A percentile compares a stretch with the other conserved stretches of the same genome.
phyloP scores from a whole-genome alignment of 2,888 invertebrate genomes.

The Drosophila niveifrons region DNA sequence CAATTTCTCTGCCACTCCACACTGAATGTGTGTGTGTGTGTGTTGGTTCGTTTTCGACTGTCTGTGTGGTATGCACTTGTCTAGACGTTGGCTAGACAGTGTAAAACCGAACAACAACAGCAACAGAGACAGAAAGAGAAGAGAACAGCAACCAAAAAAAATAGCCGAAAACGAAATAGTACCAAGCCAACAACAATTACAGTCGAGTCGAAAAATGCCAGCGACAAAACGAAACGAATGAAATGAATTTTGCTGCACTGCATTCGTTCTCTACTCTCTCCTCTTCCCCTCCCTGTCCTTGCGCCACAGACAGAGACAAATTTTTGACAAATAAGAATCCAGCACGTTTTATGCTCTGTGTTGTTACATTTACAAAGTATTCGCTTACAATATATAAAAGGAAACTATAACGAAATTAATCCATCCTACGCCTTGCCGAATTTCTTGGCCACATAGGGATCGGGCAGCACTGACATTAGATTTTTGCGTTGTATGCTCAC shows the following conservation, averaged over 20 bases:
- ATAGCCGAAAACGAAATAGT: slow-evolving; percentile 48
- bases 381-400: not conserved
- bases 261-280: slow-evolving; percentile 55
- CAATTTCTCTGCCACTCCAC: slow-evolving; percentile 31
- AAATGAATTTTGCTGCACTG: slow-evolving; percentile 59
- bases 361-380: slow-evolving; percentile 21
- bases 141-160: slow-evolving; percentile 3
- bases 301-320: slow-evolving; percentile 64
- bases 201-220: slow-evolving; percentile 63
- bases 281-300: not conserved
- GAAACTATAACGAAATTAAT: too few species aligned
- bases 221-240: slow-evolving; percentile 74
- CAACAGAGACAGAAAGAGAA: slow-evolving; percentile 24
- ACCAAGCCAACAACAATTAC: slow-evolving; percentile 58
- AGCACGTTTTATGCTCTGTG: not conserved
- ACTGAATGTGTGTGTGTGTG: slow-evolving; percentile 22
- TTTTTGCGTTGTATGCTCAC: slow-evolving; percentile 91
- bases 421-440: slow-evolving; percentile 86
- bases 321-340: slow-evolving; percentile 40
- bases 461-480: slow-evolving; percentile 90
- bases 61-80: slow-evolving; percentile 83
- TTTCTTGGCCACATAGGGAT: slow-evolving; percentile 88
- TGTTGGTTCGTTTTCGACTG: slow-evolving; percentile 61
- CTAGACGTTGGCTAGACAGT: slow-evolving; percentile 85
- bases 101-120: slow-evolving; percentile 81